A percentile compares a stretch with the other conserved stretches of the same genome.
phyloP scores from a whole-genome alignment of 2,888 invertebrate genomes.

The Brachyopa scutellaris region DNA sequence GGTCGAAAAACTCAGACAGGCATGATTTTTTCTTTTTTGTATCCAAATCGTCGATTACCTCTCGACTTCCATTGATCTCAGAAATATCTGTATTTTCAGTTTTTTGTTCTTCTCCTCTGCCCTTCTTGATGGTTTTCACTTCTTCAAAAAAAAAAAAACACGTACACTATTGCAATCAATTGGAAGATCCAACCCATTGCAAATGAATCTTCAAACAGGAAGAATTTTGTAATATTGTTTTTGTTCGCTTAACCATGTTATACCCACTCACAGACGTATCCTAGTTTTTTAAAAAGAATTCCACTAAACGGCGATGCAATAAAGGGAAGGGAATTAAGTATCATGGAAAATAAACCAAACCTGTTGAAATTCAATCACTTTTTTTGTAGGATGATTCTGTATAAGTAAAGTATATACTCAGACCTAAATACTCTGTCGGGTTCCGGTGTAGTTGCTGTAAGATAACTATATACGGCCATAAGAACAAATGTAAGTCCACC shows the following conservation, averaged over 20 bases:
- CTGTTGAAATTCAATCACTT: conserved; percentile 56
- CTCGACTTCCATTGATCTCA: conserved; percentile 73
- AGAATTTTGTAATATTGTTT: no score
- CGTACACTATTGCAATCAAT: conserved; percentile 79
- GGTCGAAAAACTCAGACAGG: conserved; percentile 79
- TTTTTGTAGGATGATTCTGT: not conserved
- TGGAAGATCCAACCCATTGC: conserved; percentile 78
- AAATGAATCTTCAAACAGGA: conserved; percentile 79
- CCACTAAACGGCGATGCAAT: conserved; percentile 79
- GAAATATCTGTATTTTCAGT: conserved; percentile 76
- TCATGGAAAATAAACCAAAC: conserved; percentile 81
- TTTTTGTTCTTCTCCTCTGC: conserved; percentile 66
- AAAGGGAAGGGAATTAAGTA: conserved; percentile 79
- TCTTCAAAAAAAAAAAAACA: conserved; percentile 80
- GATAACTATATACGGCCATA: conserved; percentile 81
- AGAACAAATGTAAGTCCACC: conserved; percentile 80
- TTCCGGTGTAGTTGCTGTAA: conserved; percentile 80
- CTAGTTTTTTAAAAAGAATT: conserved; percentile 77
- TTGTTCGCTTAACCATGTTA: no score
- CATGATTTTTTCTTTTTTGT: conserved; percentile 74
- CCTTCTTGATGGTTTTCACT: conserved; percentile 71
- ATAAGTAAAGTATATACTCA: not conserved
- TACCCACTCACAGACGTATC: conserved; percentile 78
- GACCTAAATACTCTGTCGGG: conserved; percentile 80
- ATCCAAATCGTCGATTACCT: conserved; percentile 75